Percentiles rank a stretch among this genome's conserved stretches.
Evolutionary conservation across 2,113 vertebrate species (phyloP).

Genomic region (Eclectus roratus): DNA sequence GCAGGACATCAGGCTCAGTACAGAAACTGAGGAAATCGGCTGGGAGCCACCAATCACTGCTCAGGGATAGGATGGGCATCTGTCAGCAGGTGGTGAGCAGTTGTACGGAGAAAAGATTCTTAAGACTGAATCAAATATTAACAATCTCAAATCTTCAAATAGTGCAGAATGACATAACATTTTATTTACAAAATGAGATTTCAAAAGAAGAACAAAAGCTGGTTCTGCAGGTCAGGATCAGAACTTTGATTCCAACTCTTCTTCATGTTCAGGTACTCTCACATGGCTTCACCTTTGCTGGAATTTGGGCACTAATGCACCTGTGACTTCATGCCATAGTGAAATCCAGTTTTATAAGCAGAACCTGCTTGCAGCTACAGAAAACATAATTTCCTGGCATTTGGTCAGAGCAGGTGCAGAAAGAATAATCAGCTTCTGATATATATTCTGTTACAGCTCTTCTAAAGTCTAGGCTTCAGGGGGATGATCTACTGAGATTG

Average conservation of each 20-base stretch:
- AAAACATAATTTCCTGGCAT: not conserved
- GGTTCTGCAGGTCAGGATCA: not conserved
- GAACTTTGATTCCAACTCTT: not conserved
- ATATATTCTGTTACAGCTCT: not conserved
- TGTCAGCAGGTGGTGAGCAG: not conserved
- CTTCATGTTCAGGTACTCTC: not conserved
- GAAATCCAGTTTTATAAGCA: not conserved
- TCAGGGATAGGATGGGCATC: not conserved
- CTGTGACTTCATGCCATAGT: not conserved
- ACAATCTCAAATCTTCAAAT: not conserved
- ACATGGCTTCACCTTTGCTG: not conserved
- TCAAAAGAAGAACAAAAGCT: not conserved
- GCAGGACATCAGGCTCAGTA: not conserved
- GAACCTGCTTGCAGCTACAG: not conserved
- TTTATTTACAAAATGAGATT: not conserved
- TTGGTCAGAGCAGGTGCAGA: constrained; percentile 27
- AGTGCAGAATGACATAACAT: not conserved
- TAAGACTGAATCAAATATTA: not conserved
- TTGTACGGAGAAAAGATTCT: not conserved
- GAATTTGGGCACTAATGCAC: not conserved
- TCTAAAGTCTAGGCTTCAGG: not conserved
- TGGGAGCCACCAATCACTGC: not conserved
- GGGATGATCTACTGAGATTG: constrained; percentile 9
- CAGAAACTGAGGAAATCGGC: not conserved
- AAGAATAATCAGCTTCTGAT: constrained; percentile 21